A percentile compares a stretch with the other conserved stretches of the same genome.
phyloP scores from a whole-genome alignment of 2,797 vertebrate genomes.

The Malacoraja senta region DNA sequence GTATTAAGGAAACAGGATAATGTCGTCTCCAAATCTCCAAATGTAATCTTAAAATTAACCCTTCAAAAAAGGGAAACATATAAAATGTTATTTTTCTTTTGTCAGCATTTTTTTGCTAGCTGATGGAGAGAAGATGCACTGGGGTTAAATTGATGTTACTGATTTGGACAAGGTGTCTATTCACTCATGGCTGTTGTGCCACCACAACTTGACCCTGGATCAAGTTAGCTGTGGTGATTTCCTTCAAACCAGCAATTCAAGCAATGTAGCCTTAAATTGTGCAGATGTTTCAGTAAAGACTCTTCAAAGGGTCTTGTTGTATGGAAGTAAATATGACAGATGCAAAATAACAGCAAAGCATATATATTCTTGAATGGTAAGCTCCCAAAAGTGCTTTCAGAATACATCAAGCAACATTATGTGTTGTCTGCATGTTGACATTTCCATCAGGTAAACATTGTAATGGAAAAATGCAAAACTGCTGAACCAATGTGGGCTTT shows the following conservation, averaged over 20 bases:
- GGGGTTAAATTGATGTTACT: neutral
- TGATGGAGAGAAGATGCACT: neutral
- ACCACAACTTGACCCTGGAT: neutral
- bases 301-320: neutral
- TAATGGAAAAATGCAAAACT: neutral
- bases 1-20: too few species aligned
- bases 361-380: neutral
- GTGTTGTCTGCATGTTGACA: neutral
- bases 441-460: conserved; percentile 13
- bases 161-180: neutral
- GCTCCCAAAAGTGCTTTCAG: neutral
- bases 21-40: too few species aligned
- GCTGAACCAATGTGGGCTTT: neutral
- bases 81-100: neutral
- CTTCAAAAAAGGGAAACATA: neutral
- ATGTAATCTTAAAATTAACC: neutral
- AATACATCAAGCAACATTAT: conserved; percentile 16
- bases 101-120: neutral
- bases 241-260: neutral
- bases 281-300: neutral
- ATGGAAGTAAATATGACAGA: conserved; percentile 9
- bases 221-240: neutral
- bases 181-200: neutral
- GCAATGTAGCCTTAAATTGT: neutral
- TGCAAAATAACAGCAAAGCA: neutral